A percentile compares a stretch with the other conserved stretches of the same genome.
Conservation (phyloP, 2,113 vertebrate genomes). For the Myocastor coypus region DNA sequence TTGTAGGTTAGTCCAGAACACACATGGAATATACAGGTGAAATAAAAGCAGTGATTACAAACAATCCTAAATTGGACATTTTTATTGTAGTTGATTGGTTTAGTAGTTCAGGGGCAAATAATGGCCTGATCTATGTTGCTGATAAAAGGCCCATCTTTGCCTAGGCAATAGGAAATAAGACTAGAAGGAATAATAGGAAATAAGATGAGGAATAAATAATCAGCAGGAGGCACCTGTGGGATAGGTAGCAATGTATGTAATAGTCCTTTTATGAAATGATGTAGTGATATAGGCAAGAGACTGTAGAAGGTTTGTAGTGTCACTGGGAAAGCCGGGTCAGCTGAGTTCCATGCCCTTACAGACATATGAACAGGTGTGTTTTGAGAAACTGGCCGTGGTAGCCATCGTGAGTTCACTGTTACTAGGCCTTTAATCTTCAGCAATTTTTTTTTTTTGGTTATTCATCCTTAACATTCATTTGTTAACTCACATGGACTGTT, state of each 20-base stretch:
- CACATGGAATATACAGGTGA: neutral
- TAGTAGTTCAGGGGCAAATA: neutral
- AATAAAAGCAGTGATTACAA: neutral
- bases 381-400: neutral
- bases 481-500: neutral
- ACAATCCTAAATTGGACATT: neutral
- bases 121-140: neutral
- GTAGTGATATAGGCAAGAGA: neutral
- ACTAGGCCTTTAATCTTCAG: neutral
- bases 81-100: neutral
- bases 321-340: neutral
- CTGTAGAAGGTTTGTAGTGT: neutral
- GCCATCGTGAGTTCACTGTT: neutral
- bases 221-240: neutral
- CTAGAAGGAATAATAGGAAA: neutral
- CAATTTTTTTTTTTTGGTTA: neutral
- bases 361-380: neutral
- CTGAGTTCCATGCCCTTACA: neutral
- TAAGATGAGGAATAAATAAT: neutral
- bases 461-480: neutral
- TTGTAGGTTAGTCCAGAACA: neutral
- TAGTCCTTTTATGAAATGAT: neutral
- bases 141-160: neutral
- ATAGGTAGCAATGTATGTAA: neutral
- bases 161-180: neutral